These are phyloP conservation scores for Crocodylus rhombifer DNA, from an alignment of 2,797 vertebrate species.

Conservation along the genomic window DNA sequence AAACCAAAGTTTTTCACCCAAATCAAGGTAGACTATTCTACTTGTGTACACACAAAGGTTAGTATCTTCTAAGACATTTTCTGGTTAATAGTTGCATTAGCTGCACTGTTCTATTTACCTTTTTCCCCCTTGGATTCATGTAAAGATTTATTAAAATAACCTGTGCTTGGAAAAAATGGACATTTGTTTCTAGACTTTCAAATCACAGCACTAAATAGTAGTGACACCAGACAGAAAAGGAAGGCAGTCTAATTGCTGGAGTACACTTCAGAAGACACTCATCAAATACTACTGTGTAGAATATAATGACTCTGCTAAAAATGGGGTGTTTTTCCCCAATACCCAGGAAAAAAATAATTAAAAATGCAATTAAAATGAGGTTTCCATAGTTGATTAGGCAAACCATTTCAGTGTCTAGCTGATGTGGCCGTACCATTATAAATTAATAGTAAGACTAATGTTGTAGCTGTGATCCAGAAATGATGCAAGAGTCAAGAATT, in stretches of 20 bases:
- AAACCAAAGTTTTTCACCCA: not conserved
- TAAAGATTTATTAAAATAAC: not conserved
- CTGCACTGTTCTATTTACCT: not conserved
- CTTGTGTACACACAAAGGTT: not conserved
- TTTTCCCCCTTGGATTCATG: not conserved
- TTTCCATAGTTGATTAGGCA: not conserved
- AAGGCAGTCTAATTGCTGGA: not conserved
- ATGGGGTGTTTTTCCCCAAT: not conserved
- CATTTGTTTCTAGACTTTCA: not conserved
- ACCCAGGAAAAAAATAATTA: not conserved
- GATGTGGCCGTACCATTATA: too few relatives aligned
- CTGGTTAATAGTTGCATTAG: not conserved
- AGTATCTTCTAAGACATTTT: not conserved
- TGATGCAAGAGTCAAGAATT: too few relatives aligned
- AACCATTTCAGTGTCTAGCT: not conserved
- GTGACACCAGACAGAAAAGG: not conserved
- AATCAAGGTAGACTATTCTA: not conserved
- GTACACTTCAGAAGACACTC: not conserved
- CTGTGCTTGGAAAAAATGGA: not conserved
- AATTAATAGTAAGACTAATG: too few relatives aligned
- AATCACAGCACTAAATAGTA: not conserved
- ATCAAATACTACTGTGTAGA: not conserved
- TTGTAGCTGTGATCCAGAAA: too few relatives aligned
- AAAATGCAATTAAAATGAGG: not conserved
- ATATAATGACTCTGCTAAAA: not conserved